Percentiles rank a stretch among this genome's conserved stretches.
phyloP scores from a whole-genome alignment of 2,113 vertebrate species.

The Elachura formosa region DNA sequence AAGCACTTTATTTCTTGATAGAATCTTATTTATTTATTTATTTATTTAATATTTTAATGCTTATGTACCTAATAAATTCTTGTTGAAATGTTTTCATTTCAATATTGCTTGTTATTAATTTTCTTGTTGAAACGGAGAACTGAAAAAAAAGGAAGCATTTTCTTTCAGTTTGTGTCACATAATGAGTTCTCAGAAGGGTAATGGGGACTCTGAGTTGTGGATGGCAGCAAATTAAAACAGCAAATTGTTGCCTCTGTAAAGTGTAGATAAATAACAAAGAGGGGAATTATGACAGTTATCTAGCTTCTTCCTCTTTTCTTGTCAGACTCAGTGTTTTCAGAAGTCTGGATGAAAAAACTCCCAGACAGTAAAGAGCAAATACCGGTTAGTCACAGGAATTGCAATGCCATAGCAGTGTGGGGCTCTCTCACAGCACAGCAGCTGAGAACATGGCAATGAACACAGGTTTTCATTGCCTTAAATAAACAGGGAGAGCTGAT shows the following conservation, averaged over 20 bases:
- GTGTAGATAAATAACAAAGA: background rate
- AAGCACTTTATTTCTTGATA: background rate
- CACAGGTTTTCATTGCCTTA: background rate
- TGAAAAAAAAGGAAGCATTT: background rate
- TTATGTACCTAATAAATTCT: background rate
- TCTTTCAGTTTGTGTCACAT: background rate
- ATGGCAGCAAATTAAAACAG: no score
- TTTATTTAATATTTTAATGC: background rate
- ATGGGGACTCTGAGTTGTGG: background rate
- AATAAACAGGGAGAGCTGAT: background rate
- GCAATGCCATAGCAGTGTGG: background rate
- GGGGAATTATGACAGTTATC: background rate
- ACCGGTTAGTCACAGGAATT: background rate
- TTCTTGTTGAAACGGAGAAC: background rate
- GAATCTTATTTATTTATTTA: background rate
- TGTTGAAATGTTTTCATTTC: background rate
- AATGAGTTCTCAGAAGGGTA: background rate
- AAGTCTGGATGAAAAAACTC: background rate
- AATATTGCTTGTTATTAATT: background rate
- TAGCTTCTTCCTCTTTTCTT: background rate
- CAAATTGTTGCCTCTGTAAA: background rate
- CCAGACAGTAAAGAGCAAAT: background rate
- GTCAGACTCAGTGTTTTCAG: background rate
- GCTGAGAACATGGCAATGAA: background rate
- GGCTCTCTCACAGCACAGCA: background rate